Evolutionary conservation across 2,888 invertebrate genomes (phyloP).

Genomic region (Chrysolina oricalcia): DNA sequence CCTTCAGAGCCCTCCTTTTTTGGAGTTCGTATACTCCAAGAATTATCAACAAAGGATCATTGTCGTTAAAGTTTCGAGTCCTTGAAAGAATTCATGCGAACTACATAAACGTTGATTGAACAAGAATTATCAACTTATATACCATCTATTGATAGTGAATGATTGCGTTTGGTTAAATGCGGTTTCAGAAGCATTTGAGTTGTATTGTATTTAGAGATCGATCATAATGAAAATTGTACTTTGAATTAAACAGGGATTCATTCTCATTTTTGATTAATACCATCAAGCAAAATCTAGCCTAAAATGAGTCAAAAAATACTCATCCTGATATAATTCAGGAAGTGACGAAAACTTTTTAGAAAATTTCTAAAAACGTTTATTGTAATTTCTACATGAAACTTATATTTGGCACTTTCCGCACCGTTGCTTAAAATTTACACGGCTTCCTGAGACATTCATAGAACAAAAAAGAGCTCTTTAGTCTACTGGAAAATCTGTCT

Average conservation of each 20-base stretch:
- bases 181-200: neutral
- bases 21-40: neutral
- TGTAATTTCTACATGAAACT: too few species aligned
- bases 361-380: too few species aligned
- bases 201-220: neutral
- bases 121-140: neutral
- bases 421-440: too few species aligned
- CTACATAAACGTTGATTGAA: constrained; percentile 6
- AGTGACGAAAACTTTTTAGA: too few species aligned
- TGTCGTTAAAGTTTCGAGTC: constrained; percentile 1
- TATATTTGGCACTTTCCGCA: too few species aligned
- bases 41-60: constrained; percentile 2
- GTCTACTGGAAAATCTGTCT: too few species aligned
- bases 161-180: constrained; percentile 8
- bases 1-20: neutral
- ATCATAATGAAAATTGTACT: neutral
- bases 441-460: too few species aligned
- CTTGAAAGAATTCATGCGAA: neutral
- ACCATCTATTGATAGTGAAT: neutral
- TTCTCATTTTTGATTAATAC: too few species aligned
- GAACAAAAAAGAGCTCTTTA: too few species aligned
- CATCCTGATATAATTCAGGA: too few species aligned
- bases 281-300: too few species aligned
- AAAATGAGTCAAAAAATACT: too few species aligned
- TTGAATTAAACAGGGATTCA: neutral